These are phyloP conservation scores for Manis javanica DNA, from an alignment of 2,797 vertebrate genomes.

Conservation along the genomic window DNA sequence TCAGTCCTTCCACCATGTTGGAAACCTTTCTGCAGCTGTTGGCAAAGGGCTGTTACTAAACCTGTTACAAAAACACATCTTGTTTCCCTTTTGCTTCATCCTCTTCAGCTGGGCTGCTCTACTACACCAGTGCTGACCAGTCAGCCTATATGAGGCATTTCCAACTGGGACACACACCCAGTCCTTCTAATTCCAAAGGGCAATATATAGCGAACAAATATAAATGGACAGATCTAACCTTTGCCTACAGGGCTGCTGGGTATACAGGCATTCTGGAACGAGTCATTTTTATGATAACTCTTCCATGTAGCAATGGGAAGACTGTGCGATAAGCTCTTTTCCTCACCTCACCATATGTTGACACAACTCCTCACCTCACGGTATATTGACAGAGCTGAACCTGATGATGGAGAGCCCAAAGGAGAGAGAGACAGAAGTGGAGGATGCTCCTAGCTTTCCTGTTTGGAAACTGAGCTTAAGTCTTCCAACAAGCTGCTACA, in stretches of 20 bases:
- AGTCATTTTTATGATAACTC: background rate
- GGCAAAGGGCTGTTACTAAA: background rate
- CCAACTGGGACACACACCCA: background rate
- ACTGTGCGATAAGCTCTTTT: background rate
- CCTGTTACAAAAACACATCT: background rate
- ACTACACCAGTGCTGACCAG: background rate
- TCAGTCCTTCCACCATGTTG: background rate
- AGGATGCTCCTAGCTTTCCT: background rate
- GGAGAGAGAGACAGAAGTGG: background rate
- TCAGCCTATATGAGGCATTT: background rate
- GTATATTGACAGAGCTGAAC: background rate
- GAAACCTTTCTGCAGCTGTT: background rate
- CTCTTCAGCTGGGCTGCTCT: background rate
- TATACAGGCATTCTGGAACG: background rate
- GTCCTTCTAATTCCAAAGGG: background rate
- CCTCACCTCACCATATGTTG: rapidly evolving
- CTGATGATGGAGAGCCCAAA: background rate
- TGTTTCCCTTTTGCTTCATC: background rate
- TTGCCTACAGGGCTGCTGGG: background rate
- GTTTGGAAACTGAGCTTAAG: background rate
- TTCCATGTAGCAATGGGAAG: background rate
- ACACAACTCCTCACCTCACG: background rate
- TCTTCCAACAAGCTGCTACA: background rate
- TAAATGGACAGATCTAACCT: background rate
- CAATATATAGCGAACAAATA: background rate